Evolutionary conservation across 2,797 vertebrate species (phyloP), one percentile per base, ranked within the genome.

Genomic region (Rhynchotus rufescens): DNA sequence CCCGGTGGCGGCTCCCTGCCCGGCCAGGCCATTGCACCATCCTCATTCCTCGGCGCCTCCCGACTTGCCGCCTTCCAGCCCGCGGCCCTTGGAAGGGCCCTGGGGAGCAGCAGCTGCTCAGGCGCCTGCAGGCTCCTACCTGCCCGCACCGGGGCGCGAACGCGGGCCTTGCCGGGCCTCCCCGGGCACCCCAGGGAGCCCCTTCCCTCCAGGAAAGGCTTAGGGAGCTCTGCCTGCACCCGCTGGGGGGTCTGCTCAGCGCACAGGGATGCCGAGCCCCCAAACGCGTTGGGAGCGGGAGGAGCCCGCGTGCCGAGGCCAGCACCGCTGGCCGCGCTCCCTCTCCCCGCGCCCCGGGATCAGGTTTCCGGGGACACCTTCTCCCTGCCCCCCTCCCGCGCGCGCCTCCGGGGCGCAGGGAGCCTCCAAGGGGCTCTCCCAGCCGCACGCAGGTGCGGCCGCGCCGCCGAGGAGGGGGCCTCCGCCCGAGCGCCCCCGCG

Each of bases 101-200:
- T 12, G 47, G 23, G 44, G 12, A 36, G 61, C 75, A 86, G 67
- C 94, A 95, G 86, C 93, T 80, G 94, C 25, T 61, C 42, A 9
- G 45, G 44, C 72, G 60, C 32, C 78, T 60, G 88, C 94, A 84
- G 84, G 94, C 84, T 60, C 80, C 45, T 92, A 95, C 95, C 94
- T 91, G 90, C 83, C 95, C 40, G 49, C 79, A 40, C 87, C 76
- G 28, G 69, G 89, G 86, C 90, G 66, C n/a, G 7, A 30, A 51
- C 80, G 84, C 62, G 80, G 47, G 68, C 71, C 45, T 10, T 8
- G 6, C 78, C 47, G 20, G 47, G 47, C 47, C 22, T 23, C 47
- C 10, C 12, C 13, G 47, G 15, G 28, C 59, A 2, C 49, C 40
- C 44, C 5, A 30, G 15, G 23, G 34, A 8, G 2, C 40, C 10